Base-by-base conservation (phyloP, 2,113 vertebrate genomes). In the Elanoides forficatus region DNA sequence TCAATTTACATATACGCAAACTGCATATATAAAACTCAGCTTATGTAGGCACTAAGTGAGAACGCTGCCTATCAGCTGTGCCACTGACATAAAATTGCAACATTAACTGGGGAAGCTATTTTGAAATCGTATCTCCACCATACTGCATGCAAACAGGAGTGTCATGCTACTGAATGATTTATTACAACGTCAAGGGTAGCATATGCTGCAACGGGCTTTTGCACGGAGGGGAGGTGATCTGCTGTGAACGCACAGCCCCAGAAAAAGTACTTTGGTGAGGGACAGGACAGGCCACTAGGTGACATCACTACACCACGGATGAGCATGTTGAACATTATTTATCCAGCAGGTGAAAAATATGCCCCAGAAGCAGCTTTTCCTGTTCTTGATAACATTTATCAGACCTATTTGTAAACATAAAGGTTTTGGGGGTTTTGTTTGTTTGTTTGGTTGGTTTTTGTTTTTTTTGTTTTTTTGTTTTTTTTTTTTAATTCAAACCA, bases 191-290 rank as follows among this genome's bases (percentile, higher is more conserved):
- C 68, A 5, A 14, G 10, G 9, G 27, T 7, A 60, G 40, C 13
- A 7, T 27, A 55, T 18, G n/a, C 25, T 32, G 22, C 72, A 26
- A 5, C 0, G 1, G 22, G 20, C 8, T 21, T 23, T 58, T 76
- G 10, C 4, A 10, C 0, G 8, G 13, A 3, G 15, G 11, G 27
- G 8, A 63, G 13, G 29, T 1, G 4, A 17, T 15, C 15, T 26
- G 11, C 15, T 25, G 6, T 0, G 21, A 32, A 55, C 0, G 0
- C 6, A 1, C 6, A 27, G 26, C 1, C 18, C 1, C 18, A 18
- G 8, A 34, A 26, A 29, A 43, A 26, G 7, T 8, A 11, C 13
- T 3, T 34, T 5, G 13, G 16, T 16, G 1, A 6, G 2, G 29
- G 36, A 43, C 5, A 5, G 23, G 6, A 6, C 8, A 12, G 5